Base-by-base conservation (phyloP, 2,888 invertebrate species). In the Pterobdella sp. region DNA sequence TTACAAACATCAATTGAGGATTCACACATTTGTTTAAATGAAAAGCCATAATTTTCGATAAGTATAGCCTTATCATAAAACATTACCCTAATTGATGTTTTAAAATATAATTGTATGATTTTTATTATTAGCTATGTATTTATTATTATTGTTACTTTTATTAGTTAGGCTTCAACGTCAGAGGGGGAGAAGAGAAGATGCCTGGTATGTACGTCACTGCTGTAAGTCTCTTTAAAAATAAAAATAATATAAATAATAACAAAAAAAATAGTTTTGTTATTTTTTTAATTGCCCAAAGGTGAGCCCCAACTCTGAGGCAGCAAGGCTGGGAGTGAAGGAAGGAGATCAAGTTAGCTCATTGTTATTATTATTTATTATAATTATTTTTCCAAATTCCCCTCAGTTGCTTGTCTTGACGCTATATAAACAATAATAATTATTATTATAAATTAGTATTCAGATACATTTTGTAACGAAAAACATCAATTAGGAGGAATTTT, bases 121-220 rank as follows among this genome's bases (percentile, higher is more conserved):
- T 18, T 49, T 49, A 49, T 49, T 49, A 49, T 49, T 49, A 49
- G 14, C n/a, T 18, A 18, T 49, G n/a, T 49, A 18, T 18, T 49
- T 49, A n/a, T 18, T 49, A 49, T 49, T 49, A 49, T 49, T 49
- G n/a, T 49, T 14, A n/a, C 14, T 49, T 49, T 49, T 49, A 49
- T n/a, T 79, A 82, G 82, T 79, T 82, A 72, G 82, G 82, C n/a
- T 82, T 82, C 74, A 82, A 82, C 73, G 81, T 82, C 10, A 75
- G 82, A 73, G 82, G 82, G 65, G 82, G 82, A 1, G 79, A 78
- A 72, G 82, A 82, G 71, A 81, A 81, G 72, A 78, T 80, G 71
- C 82, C 80, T 80, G 81, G 82, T 34, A 80, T 82, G 36, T 82
- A 78, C 76, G 80, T 82, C 31, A 82, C 82, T 36, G 81, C 81